Evolutionary conservation across 2,797 vertebrate genomes (phyloP).

Genomic region (Anguilla pacifica): DNA sequence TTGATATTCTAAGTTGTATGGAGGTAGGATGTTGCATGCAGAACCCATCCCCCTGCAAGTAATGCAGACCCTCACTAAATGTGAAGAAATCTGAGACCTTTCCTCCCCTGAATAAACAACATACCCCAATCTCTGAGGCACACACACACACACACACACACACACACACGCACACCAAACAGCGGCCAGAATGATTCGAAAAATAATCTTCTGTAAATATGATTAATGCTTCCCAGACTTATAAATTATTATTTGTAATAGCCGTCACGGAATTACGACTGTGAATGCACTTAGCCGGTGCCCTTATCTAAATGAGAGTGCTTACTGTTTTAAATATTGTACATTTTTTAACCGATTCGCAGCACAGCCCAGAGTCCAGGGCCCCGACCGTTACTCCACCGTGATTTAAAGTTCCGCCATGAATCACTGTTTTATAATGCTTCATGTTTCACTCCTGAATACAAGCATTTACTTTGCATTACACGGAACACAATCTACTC

Average conservation of each 20-base stretch:
- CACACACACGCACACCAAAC: conserved; percentile 6
- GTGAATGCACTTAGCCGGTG: background rate
- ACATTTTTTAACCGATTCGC: background rate
- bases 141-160: background rate
- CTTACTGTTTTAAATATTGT: background rate
- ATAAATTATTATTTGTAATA: background rate
- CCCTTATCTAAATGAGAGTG: conserved; percentile 7
- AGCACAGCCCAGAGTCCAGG: background rate
- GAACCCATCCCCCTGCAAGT: background rate
- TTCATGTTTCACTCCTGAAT: background rate
- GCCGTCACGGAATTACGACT: background rate
- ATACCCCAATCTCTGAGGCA: background rate
- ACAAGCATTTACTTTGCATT: background rate
- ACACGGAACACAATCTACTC: background rate
- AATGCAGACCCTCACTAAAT: background rate
- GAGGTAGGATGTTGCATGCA: background rate
- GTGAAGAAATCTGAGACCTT: background rate
- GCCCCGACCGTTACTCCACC: background rate
- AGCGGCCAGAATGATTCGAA: background rate
- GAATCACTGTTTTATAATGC: background rate
- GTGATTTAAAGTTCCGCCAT: background rate
- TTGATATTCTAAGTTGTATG: too few relatives aligned
- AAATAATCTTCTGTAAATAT: background rate
- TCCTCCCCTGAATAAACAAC: background rate
- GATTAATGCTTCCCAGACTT: background rate